A percentile compares a stretch with the other conserved stretches of the same genome.
Conservation (phyloP, 2,797 vertebrate genomes). For the Brachyrhaphis roseni region DNA sequence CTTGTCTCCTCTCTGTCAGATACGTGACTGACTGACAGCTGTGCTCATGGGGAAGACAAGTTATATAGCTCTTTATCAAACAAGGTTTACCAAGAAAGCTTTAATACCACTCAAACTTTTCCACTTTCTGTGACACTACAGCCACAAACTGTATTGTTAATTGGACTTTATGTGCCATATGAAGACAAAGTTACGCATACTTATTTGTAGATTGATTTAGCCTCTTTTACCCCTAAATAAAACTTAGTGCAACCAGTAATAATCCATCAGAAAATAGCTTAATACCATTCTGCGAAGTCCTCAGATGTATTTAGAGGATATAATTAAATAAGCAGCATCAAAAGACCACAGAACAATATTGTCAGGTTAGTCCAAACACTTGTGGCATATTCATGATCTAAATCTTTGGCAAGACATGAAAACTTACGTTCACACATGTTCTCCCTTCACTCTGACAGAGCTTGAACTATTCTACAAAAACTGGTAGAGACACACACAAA, state of each 20-base stretch:
- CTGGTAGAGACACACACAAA: not conserved
- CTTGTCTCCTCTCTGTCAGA: conserved; percentile 10
- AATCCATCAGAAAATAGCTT: not conserved
- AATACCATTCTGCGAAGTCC: not conserved
- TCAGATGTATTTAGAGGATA: not conserved
- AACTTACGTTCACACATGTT: not conserved
- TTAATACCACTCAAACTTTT: not conserved
- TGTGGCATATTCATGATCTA: not conserved
- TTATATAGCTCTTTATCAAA: not conserved
- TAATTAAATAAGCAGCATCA: not conserved
- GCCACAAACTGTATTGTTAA: not conserved
- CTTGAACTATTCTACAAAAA: not conserved
- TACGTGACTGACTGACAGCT: conserved; percentile 11
- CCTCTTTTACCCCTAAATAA: not conserved
- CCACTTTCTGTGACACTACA: not conserved
- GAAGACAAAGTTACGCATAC: not conserved
- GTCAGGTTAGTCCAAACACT: not conserved
- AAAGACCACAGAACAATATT: not conserved
- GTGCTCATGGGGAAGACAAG: conserved; percentile 10
- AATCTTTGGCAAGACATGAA: not conserved
- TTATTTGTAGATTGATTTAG: not conserved
- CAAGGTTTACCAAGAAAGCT: not conserved
- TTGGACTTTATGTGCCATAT: not conserved
- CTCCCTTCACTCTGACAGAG: too few species aligned
- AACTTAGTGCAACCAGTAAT: not conserved